These are phyloP conservation scores for Mustela lutreola DNA, from an alignment of 2,113 vertebrate genomes.

Conservation along the genomic window DNA sequence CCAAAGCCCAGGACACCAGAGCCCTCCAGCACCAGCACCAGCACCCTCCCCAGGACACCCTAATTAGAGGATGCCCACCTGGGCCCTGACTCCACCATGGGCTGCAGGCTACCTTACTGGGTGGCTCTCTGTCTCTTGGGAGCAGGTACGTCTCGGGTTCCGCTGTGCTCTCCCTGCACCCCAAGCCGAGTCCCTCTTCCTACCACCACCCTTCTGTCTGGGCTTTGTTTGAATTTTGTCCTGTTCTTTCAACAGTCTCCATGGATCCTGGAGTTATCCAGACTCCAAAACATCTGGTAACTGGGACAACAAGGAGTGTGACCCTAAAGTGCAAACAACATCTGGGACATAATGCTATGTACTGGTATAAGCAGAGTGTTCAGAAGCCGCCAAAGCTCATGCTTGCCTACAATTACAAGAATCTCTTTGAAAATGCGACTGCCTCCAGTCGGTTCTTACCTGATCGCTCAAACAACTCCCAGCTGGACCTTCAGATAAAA, in stretches of 20 bases:
- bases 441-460: not conserved
- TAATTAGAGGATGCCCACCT: no score
- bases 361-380: not conserved
- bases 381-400: not conserved
- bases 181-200: not conserved
- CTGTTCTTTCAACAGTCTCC: not conserved
- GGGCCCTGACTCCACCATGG: not conserved
- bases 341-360: not conserved
- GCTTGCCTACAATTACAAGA: not conserved
- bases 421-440: accelerated
- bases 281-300: not conserved
- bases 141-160: conserved; percentile 2
- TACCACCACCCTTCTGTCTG: not conserved
- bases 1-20: not conserved
- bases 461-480: accelerated
- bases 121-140: not conserved
- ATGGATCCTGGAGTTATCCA: conserved; percentile 32
- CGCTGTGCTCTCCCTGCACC: accelerated
- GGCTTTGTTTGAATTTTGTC: not conserved
- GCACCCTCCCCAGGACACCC: accelerated
- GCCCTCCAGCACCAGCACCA: not conserved
- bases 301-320: accelerated
- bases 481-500: not conserved
- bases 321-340: not conserved
- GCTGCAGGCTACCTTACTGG: not conserved